Conservation (phyloP, 2,797 vertebrate species). For the Sebastes alutus region DNA sequence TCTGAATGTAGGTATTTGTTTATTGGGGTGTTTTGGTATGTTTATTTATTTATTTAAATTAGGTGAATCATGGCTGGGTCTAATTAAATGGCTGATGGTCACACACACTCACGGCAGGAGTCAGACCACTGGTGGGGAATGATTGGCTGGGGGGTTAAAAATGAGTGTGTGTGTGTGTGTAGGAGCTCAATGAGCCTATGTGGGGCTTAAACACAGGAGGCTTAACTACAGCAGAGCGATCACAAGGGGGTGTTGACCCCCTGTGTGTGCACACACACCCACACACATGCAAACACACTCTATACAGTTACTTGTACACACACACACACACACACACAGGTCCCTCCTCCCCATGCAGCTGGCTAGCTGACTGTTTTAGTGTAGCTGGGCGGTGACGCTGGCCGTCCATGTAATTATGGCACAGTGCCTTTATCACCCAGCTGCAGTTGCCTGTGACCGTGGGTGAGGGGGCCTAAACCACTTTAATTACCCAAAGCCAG, state of each 20-base stretch:
- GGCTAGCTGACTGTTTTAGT: constrained; percentile 82
- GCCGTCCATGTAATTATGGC: constrained; percentile 87
- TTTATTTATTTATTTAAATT: constrained; percentile 84
- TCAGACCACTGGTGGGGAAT: constrained; percentile 82
- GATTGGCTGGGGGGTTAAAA: constrained; percentile 74
- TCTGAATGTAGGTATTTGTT: constrained; percentile 84
- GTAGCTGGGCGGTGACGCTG: constrained; percentile 82
- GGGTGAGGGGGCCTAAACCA: constrained; percentile 84
- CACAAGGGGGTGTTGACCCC: constrained; percentile 79
- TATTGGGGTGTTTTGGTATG: constrained; percentile 78
- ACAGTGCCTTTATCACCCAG: constrained; percentile 85
- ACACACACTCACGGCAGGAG: constrained; percentile 78
- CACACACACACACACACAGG: constrained; percentile 42
- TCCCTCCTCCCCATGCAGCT: constrained; percentile 59
- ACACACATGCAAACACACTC: constrained; percentile 43
- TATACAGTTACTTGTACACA: constrained; percentile 63
- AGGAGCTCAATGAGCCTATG: constrained; percentile 76
- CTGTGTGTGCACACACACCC: constrained; percentile 31
- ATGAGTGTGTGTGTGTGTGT: constrained; percentile 19
- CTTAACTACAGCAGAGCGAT: constrained; percentile 84
- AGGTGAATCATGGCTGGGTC: constrained; percentile 80
- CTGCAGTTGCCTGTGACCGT: constrained; percentile 85
- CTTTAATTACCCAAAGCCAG: constrained; percentile 88
- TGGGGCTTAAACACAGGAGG: constrained; percentile 83
- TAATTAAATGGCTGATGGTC: constrained; percentile 86